A percentile compares a stretch with the other conserved stretches of the same genome.
Conservation (phyloP, 2,113 vertebrate genomes). For the Anhinga rufa region DNA sequence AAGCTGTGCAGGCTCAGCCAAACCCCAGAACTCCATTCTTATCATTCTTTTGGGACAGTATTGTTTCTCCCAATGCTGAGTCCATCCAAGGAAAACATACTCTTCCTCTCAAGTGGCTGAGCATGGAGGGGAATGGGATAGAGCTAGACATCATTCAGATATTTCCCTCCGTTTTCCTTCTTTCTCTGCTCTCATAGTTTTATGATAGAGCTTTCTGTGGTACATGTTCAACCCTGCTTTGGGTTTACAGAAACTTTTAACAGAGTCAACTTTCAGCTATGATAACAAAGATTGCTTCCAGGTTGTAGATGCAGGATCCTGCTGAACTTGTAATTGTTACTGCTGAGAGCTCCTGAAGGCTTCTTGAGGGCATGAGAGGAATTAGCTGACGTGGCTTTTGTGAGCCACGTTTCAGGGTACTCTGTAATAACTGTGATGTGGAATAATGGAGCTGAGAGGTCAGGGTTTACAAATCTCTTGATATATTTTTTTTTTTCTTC, state of each 20-base stretch:
- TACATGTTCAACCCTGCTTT: background rate
- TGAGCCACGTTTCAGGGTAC: background rate
- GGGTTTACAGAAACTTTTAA: background rate
- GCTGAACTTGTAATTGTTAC: background rate
- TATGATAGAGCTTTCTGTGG: background rate
- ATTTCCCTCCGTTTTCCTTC: background rate
- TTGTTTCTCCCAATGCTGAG: background rate
- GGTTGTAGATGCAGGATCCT: background rate
- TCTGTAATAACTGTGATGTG: rapidly evolving
- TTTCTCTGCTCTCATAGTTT: background rate
- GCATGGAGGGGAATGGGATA: background rate
- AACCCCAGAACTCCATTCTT: background rate
- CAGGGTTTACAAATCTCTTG: background rate
- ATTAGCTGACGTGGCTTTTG: background rate
- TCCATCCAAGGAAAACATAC: background rate
- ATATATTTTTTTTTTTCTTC: background rate
- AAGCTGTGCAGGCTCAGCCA: background rate
- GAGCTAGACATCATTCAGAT: background rate
- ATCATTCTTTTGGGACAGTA: background rate
- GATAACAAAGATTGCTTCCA: background rate
- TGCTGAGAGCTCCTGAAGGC: background rate
- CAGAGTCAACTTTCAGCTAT: background rate
- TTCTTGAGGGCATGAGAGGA: background rate
- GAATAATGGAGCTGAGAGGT: rapidly evolving
- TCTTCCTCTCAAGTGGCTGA: background rate